Percentiles rank a stretch among this genome's conserved stretches.
phyloP scores from a whole-genome alignment of 2,888 invertebrate genomes.

The Meteorus colon region DNA sequence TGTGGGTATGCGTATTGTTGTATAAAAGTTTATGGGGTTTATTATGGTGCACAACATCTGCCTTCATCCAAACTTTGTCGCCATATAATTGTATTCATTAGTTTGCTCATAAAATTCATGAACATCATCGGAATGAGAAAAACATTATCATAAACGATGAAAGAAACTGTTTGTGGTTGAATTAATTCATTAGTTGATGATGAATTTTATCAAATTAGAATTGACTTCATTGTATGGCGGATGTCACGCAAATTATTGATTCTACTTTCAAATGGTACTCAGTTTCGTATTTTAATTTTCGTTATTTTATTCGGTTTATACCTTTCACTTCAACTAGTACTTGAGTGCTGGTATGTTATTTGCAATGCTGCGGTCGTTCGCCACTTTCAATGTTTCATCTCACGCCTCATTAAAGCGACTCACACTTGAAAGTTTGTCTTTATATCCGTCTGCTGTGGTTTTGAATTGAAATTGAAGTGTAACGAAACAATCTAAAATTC shows the following conservation, averaged over 20 bases:
- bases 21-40: background rate
- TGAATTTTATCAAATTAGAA: background rate
- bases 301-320: background rate
- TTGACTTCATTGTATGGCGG: background rate
- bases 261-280: background rate
- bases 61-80: background rate
- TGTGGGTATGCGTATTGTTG: background rate
- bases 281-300: background rate
- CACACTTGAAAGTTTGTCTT: conserved; percentile 29
- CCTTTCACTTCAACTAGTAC: background rate
- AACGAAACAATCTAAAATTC: conserved; percentile 12
- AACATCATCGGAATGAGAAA: background rate
- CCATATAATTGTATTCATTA: background rate
- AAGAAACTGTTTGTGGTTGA: background rate
- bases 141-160: background rate
- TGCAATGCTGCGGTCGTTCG: background rate
- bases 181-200: background rate
- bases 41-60: background rate
- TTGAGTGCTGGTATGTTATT: background rate
- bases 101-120: background rate
- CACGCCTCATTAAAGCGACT: conserved; percentile 37
- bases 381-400: conserved; percentile 25
- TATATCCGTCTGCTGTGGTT: background rate
- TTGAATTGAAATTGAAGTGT: conserved; percentile 24
- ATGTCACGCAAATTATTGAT: background rate